Evolutionary conservation across 2,888 invertebrate species (phyloP).

Genomic region (Cantharis rufa): DNA sequence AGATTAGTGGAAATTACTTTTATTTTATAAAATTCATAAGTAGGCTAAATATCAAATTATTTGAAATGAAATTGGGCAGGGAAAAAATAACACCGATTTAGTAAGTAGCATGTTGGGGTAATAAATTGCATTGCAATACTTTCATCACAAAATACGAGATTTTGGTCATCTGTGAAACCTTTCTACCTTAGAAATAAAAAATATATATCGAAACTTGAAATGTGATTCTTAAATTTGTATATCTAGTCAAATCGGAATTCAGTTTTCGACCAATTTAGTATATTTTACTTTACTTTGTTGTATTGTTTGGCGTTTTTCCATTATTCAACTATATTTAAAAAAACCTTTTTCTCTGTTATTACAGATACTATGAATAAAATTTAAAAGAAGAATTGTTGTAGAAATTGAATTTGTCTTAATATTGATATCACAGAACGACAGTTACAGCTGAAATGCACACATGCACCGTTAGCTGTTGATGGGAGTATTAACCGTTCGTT

Average conservation of each 20-base stretch:
- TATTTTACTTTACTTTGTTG: not conserved
- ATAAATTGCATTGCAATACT: too few species aligned
- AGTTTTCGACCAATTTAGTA: not conserved
- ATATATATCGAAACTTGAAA: too few species aligned
- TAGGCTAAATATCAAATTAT: too few species aligned
- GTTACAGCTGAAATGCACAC: not conserved
- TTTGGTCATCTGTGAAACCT: not conserved
- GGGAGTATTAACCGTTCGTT: not conserved
- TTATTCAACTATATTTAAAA: not conserved
- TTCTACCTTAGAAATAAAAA: not conserved
- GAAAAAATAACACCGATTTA: too few species aligned
- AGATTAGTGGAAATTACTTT: too few species aligned
- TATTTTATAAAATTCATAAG: too few species aligned
- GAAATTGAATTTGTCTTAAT: not conserved
- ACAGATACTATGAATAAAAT: not conserved
- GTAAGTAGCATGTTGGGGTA: too few species aligned
- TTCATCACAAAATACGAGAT: too few species aligned
- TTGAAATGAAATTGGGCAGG: too few species aligned
- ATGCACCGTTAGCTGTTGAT: not conserved
- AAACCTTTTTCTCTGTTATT: not conserved
- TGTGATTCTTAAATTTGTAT: too few species aligned
- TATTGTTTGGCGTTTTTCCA: conserved; percentile 7
- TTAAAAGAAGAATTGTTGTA: not conserved
- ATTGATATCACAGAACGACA: not conserved
- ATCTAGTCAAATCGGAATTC: not conserved